Evolutionary conservation across 2,888 invertebrate genomes (phyloP), one percentile per base, ranked within the genome.

Genomic region (Spatulosminthurus flaviceps): DNA sequence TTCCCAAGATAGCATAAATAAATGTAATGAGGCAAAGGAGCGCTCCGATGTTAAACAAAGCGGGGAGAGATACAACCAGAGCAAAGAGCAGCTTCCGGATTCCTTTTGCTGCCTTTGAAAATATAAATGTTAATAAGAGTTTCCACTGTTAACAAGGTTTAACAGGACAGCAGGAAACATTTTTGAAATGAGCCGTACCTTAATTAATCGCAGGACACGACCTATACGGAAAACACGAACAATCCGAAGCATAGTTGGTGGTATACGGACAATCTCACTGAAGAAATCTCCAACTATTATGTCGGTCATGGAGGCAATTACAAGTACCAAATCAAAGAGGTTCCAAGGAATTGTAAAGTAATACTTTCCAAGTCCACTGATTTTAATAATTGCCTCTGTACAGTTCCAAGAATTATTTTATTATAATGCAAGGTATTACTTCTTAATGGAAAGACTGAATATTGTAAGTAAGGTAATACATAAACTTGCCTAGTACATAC

Each of bases 301-400:
- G 70, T 84, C 97, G 86, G 96, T 90, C 86, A 97, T 94, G 83
- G 96, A 96, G 83, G 96, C 94, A 87, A 96, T 88, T 80, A 97
- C 97, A 86, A 97, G 90, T 85, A 96, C 90, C 89, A 97, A 97
- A 89, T 97, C 97, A 89, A 97, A 97, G 82, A 97, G 93, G 88
- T 97, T 97, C 97, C 97, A 97, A 74, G 96, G 95, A 84, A 96
- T 94, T 82, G 96, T 95, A 89, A 97, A 97, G 89, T 97, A 97
- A 89, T 96, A 96, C 88, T 95, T 94, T 79, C 97, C 92, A 84
- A 97, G 90, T 86, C 97, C 97, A 87, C 97, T 90, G 87, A 97
- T 95, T 90, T 97, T 97, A 81, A 97, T 95, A 88, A 95, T 92
- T 80, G 95, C 95, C 89, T 97, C 97, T 92, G 91, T 86, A 89